Base-by-base conservation (phyloP, 2,888 invertebrate species). In the Drepanosiphum platanoidis region DNA sequence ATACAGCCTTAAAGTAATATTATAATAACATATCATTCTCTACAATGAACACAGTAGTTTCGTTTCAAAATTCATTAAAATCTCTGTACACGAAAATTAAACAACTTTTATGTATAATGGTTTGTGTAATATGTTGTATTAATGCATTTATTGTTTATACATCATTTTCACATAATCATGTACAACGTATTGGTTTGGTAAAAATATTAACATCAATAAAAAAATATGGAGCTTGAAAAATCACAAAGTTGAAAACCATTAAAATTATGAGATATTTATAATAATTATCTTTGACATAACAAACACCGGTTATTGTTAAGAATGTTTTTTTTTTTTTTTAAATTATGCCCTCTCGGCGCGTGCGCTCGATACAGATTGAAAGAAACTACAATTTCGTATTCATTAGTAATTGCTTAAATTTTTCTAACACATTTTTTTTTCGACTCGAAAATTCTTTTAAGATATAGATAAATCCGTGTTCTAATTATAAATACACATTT, bases 41-140 rank as follows among this genome's bases (percentile, higher is more conserved):
- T 84, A 77, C 39, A 58, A 77, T 77, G 77, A 84, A 84, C 84
- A 84, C 77, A 77, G 84, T 84, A 84, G 84, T 84, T 84, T 84
- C 84, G 39, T 77, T 84, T 84, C 27, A 83, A 83, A 83, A 83
- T 83, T 83, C 83, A 66, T 74, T 68, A 84, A 84, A 77, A 84
- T 84, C 36, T 84, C 75, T 84, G 75, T 77, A 84, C 68, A 84
- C 32, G 22, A 46, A 84, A 68, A 68, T 84, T 58, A 68, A 77
- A 84, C 66, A 84, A 66, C 13, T 77, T 84, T 52, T 52, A 77
- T 22, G 84, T 39, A 77, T 58, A 4, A 68, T 75, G 71, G 30
- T 81, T 72, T 81, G 32, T 61, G 72, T n/a, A n/a, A n/a, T n/a
- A 42, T n/a, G 27, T 22, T 71, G 39, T 61, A 81, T 58, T 39